phyloP scores from a whole-genome alignment of 2,113 vertebrate genomes.

The Campylomormyrus tamandua region DNA sequence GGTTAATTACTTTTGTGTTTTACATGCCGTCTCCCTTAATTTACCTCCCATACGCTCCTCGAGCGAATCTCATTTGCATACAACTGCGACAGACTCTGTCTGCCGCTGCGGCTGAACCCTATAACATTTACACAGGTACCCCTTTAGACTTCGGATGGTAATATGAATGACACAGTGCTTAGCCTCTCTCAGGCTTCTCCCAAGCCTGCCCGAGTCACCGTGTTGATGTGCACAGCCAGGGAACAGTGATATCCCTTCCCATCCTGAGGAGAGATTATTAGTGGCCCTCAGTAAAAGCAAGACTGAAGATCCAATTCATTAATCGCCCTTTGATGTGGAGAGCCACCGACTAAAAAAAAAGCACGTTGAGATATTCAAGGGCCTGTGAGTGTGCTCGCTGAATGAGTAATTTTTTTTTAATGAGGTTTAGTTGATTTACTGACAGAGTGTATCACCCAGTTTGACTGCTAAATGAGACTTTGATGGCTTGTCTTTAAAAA shows the following conservation, averaged over 20 bases:
- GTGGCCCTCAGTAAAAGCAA: neutral
- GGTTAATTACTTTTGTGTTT: constrained; percentile 7
- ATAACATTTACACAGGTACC: neutral
- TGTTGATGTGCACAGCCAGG: neutral
- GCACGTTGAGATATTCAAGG: neutral
- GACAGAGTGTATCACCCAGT: neutral
- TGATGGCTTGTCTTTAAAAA: neutral
- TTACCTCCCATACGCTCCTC: neutral
- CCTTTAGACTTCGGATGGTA: neutral
- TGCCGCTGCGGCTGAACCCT: neutral
- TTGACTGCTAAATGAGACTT: neutral
- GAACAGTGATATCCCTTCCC: too few relatives aligned
- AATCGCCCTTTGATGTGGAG: neutral
- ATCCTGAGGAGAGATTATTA: neutral
- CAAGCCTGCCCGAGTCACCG: neutral
- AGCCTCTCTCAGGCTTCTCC: neutral
- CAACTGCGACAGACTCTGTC: neutral
- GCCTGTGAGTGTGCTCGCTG: neutral
- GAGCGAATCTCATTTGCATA: neutral
- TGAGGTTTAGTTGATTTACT: neutral
- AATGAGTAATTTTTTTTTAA: neutral
- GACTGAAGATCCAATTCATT: neutral
- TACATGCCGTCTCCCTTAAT: constrained; percentile 8
- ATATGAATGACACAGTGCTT: neutral
- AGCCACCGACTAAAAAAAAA: neutral